Conservation (phyloP, 2,797 vertebrate genomes). For the Nothura maculosa region DNA sequence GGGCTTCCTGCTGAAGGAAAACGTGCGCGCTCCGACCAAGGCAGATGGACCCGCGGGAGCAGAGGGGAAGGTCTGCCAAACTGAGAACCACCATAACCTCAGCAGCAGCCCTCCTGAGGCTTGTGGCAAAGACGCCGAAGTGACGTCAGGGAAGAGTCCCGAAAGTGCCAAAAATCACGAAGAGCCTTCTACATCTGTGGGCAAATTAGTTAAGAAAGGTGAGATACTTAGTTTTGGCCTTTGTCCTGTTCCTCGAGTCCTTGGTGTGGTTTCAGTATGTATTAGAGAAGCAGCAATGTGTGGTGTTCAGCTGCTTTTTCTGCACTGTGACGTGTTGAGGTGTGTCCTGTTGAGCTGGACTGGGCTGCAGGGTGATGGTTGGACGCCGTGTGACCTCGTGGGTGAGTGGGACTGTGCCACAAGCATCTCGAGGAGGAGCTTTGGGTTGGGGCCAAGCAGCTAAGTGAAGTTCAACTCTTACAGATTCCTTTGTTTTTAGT, state of each 20-base stretch:
- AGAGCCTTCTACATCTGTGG: conserved; percentile 82
- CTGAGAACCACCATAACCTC: neutral
- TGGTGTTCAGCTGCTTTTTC: accelerated
- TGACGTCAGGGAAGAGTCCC: neutral
- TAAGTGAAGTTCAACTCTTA: neutral
- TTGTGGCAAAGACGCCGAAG: neutral
- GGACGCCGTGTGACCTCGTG: neutral
- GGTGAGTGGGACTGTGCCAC: neutral
- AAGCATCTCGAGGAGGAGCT: neutral
- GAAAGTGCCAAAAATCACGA: neutral
- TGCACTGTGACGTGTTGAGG: accelerated
- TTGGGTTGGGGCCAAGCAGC: neutral
- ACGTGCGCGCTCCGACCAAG: neutral
- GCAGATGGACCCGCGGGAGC: neutral
- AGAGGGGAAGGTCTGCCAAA: neutral
- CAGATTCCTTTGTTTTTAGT: conserved; percentile 49
- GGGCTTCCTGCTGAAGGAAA: conserved; percentile 81
- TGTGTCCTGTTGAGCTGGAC: neutral
- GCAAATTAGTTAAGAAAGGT: conserved; percentile 88
- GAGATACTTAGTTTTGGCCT: neutral
- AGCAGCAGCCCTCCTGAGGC: neutral
- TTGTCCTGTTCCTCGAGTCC: accelerated
- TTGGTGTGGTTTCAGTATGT: neutral
- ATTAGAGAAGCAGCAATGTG: accelerated
- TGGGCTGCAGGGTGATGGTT: accelerated